These are phyloP conservation scores for Sturnus vulgaris DNA, from an alignment of 2,113 vertebrate species.

Conservation along the genomic window DNA sequence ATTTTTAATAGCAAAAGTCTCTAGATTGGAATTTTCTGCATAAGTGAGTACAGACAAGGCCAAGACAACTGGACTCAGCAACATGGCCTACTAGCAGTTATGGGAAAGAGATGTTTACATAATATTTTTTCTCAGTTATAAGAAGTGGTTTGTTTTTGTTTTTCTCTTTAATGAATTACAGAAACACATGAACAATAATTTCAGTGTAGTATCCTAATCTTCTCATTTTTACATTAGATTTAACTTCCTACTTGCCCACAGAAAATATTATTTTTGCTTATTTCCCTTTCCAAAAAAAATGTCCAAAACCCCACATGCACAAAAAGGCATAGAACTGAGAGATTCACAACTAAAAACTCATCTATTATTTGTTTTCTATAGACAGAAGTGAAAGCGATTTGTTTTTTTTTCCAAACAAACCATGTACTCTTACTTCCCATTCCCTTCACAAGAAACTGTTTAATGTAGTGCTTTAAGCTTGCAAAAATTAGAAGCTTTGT, in stretches of 20 bases:
- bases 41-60: not conserved
- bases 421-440: not conserved
- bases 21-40: not conserved
- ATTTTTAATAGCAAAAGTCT: not conserved
- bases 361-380: not conserved
- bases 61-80: not conserved
- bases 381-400: not conserved
- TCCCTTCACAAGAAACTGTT: not conserved
- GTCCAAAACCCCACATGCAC: not conserved
- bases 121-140: not conserved
- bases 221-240: not conserved
- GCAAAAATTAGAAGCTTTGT: not conserved
- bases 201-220: not conserved
- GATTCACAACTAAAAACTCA: not conserved
- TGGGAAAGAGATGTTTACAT: not conserved
- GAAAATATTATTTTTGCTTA: not conserved
- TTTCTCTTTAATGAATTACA: not conserved
- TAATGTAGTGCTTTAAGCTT: not conserved
- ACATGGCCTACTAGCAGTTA: not conserved
- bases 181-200: not conserved
- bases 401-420: not conserved
- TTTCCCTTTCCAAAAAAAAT: not conserved
- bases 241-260: not conserved
- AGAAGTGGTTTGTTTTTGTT: fast-evolving
- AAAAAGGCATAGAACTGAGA: not conserved